phyloP scores from a whole-genome alignment of 2,113 vertebrate genomes.

The Hyaena hyaena region DNA sequence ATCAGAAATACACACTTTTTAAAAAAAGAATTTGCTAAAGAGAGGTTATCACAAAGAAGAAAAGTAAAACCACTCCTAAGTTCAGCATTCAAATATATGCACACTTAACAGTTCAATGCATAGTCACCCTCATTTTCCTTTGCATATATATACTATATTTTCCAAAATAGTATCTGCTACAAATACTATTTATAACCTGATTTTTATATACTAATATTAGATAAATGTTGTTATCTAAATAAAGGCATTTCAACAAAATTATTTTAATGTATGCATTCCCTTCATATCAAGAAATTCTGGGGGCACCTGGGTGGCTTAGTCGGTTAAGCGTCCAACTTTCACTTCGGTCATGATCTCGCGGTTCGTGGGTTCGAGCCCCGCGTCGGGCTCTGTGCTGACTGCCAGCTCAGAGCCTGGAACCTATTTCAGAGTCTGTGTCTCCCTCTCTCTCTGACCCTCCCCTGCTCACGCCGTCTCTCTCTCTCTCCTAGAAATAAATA shows the following conservation, averaged over 20 bases:
- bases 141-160: neutral
- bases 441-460: too few species aligned
- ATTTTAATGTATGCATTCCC: neutral
- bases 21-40: neutral
- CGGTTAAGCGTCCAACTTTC: too few species aligned
- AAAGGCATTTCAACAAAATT: neutral
- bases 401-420: too few species aligned
- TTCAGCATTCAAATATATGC: neutral
- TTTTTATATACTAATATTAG: neutral
- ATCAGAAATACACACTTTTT: neutral
- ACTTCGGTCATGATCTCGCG: too few species aligned
- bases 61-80: neutral
- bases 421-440: too few species aligned
- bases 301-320: too few species aligned
- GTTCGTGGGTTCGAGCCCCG: too few species aligned
- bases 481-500: too few species aligned
- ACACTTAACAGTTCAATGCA: neutral
- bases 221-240: neutral
- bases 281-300: neutral
- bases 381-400: too few species aligned
- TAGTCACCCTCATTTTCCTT: neutral
- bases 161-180: neutral
- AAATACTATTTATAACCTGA: neutral
- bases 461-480: too few species aligned
- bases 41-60: neutral